Evolutionary conservation across 1,140 invertebrate species (phyloP).

Genomic region (Zeugodacus cucurbitae): DNA sequence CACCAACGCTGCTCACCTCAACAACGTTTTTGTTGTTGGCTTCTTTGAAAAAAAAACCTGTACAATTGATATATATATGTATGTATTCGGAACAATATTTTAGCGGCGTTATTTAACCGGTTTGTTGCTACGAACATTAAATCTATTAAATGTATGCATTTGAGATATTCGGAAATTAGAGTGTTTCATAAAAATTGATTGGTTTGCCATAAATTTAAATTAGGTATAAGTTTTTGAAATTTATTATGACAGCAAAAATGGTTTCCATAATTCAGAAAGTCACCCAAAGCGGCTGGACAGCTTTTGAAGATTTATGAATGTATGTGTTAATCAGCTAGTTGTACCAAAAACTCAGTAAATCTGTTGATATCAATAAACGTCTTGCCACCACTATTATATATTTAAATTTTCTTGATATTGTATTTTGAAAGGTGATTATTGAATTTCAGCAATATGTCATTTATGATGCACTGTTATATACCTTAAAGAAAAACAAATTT

Average conservation of each 20-base stretch:
- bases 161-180: neutral
- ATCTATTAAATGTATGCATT: neutral
- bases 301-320: no score
- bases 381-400: no score
- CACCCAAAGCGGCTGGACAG: neutral
- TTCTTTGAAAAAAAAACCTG: neutral
- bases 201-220: neutral
- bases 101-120: neutral
- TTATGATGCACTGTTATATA: no score
- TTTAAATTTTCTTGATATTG: no score
- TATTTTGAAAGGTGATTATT: no score
- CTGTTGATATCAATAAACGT: no score
- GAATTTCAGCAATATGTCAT: no score
- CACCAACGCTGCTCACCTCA: neutral
- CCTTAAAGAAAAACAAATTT: no score
- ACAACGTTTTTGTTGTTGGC: neutral
- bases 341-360: no score
- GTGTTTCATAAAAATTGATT: constrained; percentile 21
- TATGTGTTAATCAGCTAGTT: no score
- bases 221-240: neutral
- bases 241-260: constrained; percentile 13
- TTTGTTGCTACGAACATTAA: neutral
- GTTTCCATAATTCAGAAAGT: neutral
- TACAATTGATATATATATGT: neutral
- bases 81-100: neutral